These are phyloP conservation scores for Orientallactaga sibirica DNA, from an alignment of 2,797 vertebrate species.

Conservation along the genomic window DNA sequence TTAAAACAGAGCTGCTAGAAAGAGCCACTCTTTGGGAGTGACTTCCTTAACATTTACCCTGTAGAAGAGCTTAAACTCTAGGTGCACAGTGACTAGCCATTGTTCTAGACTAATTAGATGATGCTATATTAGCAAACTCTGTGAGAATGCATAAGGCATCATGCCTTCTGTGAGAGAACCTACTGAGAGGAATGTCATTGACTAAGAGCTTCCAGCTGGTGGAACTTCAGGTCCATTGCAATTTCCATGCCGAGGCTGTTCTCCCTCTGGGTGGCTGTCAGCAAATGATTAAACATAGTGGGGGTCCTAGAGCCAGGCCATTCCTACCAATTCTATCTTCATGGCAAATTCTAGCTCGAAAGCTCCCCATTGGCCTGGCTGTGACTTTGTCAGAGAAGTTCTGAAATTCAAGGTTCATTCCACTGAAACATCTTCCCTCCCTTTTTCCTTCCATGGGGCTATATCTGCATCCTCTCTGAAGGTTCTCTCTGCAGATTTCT, in stretches of 20 bases:
- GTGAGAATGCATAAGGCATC: background rate
- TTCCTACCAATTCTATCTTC: background rate
- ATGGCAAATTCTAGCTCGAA: background rate
- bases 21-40: background rate
- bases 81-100: background rate
- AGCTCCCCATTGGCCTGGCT: background rate
- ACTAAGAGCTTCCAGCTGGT: constrained; percentile 8
- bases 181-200: constrained; percentile 35
- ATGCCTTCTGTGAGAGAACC: constrained; percentile 16
- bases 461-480: background rate
- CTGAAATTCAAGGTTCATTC: background rate
- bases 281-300: background rate
- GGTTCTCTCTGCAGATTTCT: background rate
- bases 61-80: constrained; percentile 11
- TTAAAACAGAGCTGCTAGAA: background rate
- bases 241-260: background rate
- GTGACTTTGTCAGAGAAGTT: background rate
- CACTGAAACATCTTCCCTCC: background rate
- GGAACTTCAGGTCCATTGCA: constrained; percentile 3
- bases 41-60: background rate
- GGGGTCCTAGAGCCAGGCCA: background rate
- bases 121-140: background rate
- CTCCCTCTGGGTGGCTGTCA: background rate
- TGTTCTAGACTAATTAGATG: constrained; percentile 55
- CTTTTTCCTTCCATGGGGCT: background rate